Percentiles rank a stretch among this genome's conserved stretches.
Conservation (phyloP, 1,140 invertebrate genomes). For the Drosophila ercepeae region DNA sequence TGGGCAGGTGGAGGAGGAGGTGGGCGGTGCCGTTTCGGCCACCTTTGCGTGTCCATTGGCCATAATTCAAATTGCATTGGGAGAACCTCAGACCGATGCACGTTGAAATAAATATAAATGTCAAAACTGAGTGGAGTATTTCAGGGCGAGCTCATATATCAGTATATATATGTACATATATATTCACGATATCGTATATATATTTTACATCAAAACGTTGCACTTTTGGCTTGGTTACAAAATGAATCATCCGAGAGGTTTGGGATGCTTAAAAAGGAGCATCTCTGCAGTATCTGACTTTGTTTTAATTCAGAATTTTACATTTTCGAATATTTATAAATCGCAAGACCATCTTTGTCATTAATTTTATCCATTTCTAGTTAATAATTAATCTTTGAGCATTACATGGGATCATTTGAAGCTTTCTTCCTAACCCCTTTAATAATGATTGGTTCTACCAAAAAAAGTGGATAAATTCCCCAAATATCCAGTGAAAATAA, state of each 20-base stretch:
- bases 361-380: neutral
- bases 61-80: slow-evolving; percentile 75
- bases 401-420: slow-evolving; percentile 39
- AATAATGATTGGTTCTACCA: slow-evolving; percentile 21
- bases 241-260: slow-evolving; percentile 57
- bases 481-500: slow-evolving; percentile 14
- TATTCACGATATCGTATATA: slow-evolving; percentile 4
- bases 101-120: slow-evolving; percentile 83
- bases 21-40: slow-evolving; percentile 52
- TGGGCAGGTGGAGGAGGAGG: slow-evolving; percentile 37
- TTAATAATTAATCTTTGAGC: neutral
- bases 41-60: slow-evolving; percentile 78
- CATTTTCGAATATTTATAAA: neutral
- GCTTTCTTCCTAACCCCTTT: slow-evolving; percentile 15
- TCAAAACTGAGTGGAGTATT: slow-evolving; percentile 78
- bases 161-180: slow-evolving; percentile 26
- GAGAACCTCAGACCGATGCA: slow-evolving; percentile 56
- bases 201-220: slow-evolving; percentile 35
- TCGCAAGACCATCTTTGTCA: neutral
- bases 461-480: neutral
- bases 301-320: too few species aligned
- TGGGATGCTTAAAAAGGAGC: slow-evolving; percentile 55
- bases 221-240: slow-evolving; percentile 40
- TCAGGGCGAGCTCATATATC: slow-evolving; percentile 52
- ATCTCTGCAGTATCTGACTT: too few species aligned